Percentiles rank a stretch among this genome's conserved stretches.
Conservation (phyloP, 2,113 vertebrate species). For the Xerus inauris region DNA sequence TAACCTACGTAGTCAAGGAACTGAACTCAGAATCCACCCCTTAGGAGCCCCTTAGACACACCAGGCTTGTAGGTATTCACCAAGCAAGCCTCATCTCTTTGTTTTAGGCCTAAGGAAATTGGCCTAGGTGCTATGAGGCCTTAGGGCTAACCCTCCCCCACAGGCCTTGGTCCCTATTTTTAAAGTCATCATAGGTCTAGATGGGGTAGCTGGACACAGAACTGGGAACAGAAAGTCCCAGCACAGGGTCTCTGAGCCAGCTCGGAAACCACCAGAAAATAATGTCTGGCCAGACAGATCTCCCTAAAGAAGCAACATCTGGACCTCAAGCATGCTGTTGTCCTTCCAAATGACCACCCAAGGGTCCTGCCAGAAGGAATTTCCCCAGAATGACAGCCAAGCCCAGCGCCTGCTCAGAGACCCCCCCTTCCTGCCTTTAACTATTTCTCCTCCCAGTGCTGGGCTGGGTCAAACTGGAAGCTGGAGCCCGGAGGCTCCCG, state of each 20-base stretch:
- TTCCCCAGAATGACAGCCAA: constrained; percentile 66
- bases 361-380: constrained; percentile 51
- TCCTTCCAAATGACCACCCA: background rate
- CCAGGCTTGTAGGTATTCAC: too few species aligned
- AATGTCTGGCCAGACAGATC: background rate
- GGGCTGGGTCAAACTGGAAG: background rate
- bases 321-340: background rate
- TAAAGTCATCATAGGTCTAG: constrained; percentile 60
- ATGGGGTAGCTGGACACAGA: constrained; percentile 1
- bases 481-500: background rate
- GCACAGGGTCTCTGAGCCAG: constrained; percentile 23
- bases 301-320: constrained; percentile 37
- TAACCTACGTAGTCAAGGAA: background rate
- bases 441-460: background rate
- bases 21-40: fast-evolving
- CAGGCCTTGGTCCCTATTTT: background rate
- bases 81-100: background rate
- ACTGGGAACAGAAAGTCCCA: constrained; percentile 73
- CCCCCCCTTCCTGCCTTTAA: background rate
- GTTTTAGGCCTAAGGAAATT: background rate
- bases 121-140: background rate
- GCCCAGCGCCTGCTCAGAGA: background rate
- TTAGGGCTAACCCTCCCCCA: background rate
- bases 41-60: too few species aligned
- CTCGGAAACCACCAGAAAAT: constrained; percentile 76